Percentiles rank a stretch among this genome's conserved stretches.
Evolutionary conservation across 2,888 invertebrate species (phyloP).

Genomic region (Drosophila tanythrix): DNA sequence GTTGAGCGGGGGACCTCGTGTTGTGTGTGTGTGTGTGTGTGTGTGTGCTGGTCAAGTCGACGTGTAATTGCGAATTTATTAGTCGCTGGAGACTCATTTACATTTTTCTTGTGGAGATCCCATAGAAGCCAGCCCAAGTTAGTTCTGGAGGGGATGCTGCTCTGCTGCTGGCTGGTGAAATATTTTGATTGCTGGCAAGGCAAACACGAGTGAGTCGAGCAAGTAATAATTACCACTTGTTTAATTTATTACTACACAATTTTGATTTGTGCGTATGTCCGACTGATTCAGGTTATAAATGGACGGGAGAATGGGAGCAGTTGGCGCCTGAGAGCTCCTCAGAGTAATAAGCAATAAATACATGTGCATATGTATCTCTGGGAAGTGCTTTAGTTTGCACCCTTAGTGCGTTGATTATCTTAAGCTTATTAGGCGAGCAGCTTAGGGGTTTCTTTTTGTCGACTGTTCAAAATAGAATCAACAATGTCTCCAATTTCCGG

Average conservation of each 20-base stretch:
- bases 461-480: slow-evolving; percentile 31
- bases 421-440: slow-evolving; percentile 36
- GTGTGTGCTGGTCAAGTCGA: slow-evolving; percentile 54
- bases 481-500: slow-evolving; percentile 74
- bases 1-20: slow-evolving; percentile 45
- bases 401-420: background rate
- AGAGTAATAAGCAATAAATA: slow-evolving; percentile 1
- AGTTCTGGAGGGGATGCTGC: background rate
- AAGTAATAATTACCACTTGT: slow-evolving; percentile 75
- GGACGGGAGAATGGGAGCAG: too few relatives aligned
- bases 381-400: background rate
- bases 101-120: slow-evolving; percentile 53
- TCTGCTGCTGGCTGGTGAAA: slow-evolving; percentile 10
- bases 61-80: slow-evolving; percentile 82
- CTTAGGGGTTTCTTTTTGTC: slow-evolving; percentile 11
- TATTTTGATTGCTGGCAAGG: slow-evolving; percentile 44
- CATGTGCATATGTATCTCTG: background rate
- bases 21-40: slow-evolving; percentile 21
- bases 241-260: slow-evolving; percentile 69
- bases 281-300: slow-evolving; percentile 12
- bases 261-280: slow-evolving; percentile 64
- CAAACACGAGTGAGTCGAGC: slow-evolving; percentile 23
- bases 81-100: slow-evolving; percentile 83
- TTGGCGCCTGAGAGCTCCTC: background rate
- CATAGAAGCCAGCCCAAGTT: slow-evolving; percentile 5